Evolutionary conservation across 2,888 invertebrate genomes (phyloP), one percentile per base, ranked within the genome.

Genomic region (Margaritifera margaritifera): DNA sequence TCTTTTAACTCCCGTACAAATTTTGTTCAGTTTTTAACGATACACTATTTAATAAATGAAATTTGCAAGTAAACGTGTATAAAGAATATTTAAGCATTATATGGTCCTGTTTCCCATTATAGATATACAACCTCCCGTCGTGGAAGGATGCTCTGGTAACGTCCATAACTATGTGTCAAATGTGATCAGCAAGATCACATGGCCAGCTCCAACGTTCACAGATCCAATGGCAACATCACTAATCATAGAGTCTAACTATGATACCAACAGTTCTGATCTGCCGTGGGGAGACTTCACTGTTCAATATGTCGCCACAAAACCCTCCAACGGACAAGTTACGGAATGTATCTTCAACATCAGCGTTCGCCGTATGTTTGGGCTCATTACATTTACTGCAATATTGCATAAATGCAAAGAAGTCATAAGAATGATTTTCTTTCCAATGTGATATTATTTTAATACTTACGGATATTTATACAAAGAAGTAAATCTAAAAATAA

Each of bases 251-350:
- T 58, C 67, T 6, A 82, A 82, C 59, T 80, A 79, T 57, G 69
- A 63, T 1, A 53, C 20, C 5, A 73, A 71, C 24, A 53, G n/a
- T 4, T 74, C 58, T 57, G 54, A 24, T 18, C 75, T 80, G 64
- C 79, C 78, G 19, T 80, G 82, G 80, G 80, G 80, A 54, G 80
- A 80, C 57, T 75, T 68, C 57, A 69, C 67, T 6, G 78, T 77
- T 6, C 77, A 77, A 51, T 80, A 79, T n/a, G 68, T 69, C 11
- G 80, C 79, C 15, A 71, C 71, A 0, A 80, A 80, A 65, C 42
- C 62, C 15, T 66, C 53, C 19, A 78, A 78, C 25, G 80, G 75
- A 15, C 54, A 74, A 6, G 18, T n/a, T 4, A 71, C 67, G 2
- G 75, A 78, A 50, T 79, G 79, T 63, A 50, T 27, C 11, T 80